Evolutionary conservation across 2,888 invertebrate species (phyloP), one percentile per base, ranked within the genome.

Genomic region (Drosophila paranaensis): DNA sequence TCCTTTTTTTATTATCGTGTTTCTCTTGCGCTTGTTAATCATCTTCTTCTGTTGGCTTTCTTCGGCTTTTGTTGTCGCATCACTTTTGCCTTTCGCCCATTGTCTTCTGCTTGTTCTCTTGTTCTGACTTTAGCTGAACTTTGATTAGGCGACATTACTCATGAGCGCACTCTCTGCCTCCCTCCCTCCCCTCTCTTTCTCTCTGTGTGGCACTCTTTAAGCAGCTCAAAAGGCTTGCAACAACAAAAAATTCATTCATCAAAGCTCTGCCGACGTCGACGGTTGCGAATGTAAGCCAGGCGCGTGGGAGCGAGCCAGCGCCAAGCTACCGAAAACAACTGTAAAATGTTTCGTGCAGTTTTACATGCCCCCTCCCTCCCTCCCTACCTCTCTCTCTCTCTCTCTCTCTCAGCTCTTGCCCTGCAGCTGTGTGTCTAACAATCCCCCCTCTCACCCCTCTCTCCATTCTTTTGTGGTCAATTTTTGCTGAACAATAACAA

Each of bases 311-410:
- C 10, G 25, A 30, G 6, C 5, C 16, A 2, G 30, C 30, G 42
- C 11, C 4, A 11, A 11, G 16, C 39, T n/a, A 2, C 46, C 50
- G 33, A 42, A 50, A 56, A 60, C 57, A 68, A 62, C 60, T 67
- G 71, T 58, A 67, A 77, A 83, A 70, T 65, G 67, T 67, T 70
- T 70, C 57, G 55, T 71, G 82, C 85, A 81, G 70, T 78, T 78
- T 62, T 67, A 50, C 75, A 76, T 72, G 75, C 69, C 10, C 14
- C 14, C 46, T n/a, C 39, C 14, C 39, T 5, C 39, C 9, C 3
- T 8, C 33, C 6, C 33, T n/a, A n/a, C n/a, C n/a, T n/a, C n/a
- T 20, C 20, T 20, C 20, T 2, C 20, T 37, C 37, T 39, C 39
- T 39, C 0, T 20, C 20, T n/a, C 33, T 6, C 33, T 9, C 35